Percentiles rank a stretch among this genome's conserved stretches.
Evolutionary conservation across 2,113 vertebrate genomes (phyloP).

Genomic region (Pithys albifrons): DNA sequence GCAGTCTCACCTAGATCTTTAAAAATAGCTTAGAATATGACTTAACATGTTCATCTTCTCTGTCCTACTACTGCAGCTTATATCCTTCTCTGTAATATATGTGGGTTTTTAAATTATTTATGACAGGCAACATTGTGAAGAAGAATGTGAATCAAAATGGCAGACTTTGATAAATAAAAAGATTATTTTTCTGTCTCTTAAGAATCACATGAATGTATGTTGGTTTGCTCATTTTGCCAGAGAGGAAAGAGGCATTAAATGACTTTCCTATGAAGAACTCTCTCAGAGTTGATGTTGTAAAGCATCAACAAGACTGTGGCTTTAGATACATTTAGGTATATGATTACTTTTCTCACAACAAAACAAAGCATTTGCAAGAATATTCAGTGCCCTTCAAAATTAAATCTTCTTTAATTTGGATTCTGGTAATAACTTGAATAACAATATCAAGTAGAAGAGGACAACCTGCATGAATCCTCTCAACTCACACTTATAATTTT

Average conservation of each 20-base stretch:
- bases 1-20: background rate
- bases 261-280: background rate
- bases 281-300: background rate
- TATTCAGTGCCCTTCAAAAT: background rate
- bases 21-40: background rate
- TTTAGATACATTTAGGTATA: background rate
- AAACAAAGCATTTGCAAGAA: background rate
- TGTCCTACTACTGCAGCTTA: background rate
- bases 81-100: background rate
- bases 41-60: background rate
- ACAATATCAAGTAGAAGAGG: background rate
- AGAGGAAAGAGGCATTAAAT: background rate
- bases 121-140: background rate
- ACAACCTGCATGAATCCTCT: background rate
- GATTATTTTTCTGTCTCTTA: background rate
- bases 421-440: background rate
- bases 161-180: background rate
- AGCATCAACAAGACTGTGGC: background rate
- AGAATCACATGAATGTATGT: background rate
- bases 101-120: conserved; percentile 38
- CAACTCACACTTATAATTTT: background rate
- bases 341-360: background rate
- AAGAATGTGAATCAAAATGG: background rate
- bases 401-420: background rate
- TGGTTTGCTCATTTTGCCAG: background rate